A percentile compares a stretch with the other conserved stretches of the same genome.
These are phyloP conservation scores for Trissolcus japonicus DNA, from an alignment of 2,888 invertebrate genomes.

Conservation along the genomic window DNA sequence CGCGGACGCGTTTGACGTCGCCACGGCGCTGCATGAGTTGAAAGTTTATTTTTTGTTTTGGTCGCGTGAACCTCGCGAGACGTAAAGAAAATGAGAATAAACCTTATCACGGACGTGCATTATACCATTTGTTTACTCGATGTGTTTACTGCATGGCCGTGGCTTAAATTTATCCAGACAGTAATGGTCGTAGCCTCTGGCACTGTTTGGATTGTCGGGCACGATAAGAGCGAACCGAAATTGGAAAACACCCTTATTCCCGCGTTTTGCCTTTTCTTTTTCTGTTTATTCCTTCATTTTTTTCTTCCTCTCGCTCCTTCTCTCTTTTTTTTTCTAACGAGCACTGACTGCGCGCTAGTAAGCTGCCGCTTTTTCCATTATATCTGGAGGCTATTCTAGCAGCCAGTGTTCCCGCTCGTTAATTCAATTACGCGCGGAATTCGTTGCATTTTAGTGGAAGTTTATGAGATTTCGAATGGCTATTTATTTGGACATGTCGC, in stretches of 20 bases:
- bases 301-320: neutral
- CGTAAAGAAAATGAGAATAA: conserved; percentile 58
- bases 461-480: conserved; percentile 44
- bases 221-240: conserved; percentile 61
- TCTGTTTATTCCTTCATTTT: conserved; percentile 37
- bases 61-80: conserved; percentile 46
- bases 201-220: conserved; percentile 58
- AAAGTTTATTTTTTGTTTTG: conserved; percentile 32
- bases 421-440: conserved; percentile 55
- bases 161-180: conserved; percentile 61
- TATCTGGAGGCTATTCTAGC: conserved; percentile 46
- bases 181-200: conserved; percentile 56
- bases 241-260: conserved; percentile 60
- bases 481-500: conserved; percentile 43
- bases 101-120: conserved; percentile 60
- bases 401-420: conserved; percentile 47
- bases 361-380: conserved; percentile 54
- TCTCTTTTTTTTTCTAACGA: conserved; percentile 27
- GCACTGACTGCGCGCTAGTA: conserved; percentile 34
- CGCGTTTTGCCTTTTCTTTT: conserved; percentile 32
- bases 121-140: conserved; percentile 63
- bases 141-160: conserved; percentile 61
- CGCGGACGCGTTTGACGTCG: conserved; percentile 15
- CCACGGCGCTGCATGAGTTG: conserved; percentile 32
- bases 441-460: conserved; percentile 46